Evolutionary conservation across 53 echinoderm and acorn worm species (phyloP).

Genomic region (Henricia sp.): DNA sequence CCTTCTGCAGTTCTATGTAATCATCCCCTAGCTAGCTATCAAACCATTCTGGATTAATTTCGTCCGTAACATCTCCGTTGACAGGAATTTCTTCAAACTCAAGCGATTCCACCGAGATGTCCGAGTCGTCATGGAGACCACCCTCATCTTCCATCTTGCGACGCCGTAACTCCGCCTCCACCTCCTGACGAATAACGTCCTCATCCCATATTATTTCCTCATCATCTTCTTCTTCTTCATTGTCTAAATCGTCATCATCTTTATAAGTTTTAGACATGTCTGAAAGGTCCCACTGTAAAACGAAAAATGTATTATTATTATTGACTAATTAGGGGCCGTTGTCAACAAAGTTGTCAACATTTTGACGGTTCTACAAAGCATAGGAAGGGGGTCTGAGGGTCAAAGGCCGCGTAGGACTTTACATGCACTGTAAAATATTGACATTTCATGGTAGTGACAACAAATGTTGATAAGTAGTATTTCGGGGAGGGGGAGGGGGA

Average conservation of each 20-base stretch:
- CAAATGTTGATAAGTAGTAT: no score
- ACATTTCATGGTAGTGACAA: no score
- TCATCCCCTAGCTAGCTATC: conserved; percentile 15
- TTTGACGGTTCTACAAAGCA: no score
- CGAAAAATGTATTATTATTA: background rate
- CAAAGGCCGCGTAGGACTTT: no score
- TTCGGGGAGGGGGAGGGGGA: no score
- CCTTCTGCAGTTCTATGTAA: no score
- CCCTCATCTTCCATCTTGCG: background rate
- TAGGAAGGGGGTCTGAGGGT: no score
- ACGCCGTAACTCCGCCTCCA: conserved; percentile 37
- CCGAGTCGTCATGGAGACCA: background rate
- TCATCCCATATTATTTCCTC: conserved; percentile 55
- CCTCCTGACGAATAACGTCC: conserved; percentile 27
- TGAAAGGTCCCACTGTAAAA: conserved; percentile 44
- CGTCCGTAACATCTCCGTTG: background rate
- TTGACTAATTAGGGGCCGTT: background rate
- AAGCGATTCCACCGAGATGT: conserved; percentile 25
- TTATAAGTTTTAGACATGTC: conserved; percentile 47
- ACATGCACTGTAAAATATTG: no score
- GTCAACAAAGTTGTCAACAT: background rate
- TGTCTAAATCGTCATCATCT: conserved; percentile 30
- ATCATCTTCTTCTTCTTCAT: conserved; percentile 48
- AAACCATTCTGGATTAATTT: conserved; percentile 19
- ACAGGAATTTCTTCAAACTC: conserved; percentile 40